Evolutionary conservation across 1,140 invertebrate genomes (phyloP), one percentile per base, ranked within the genome.

Genomic region (Physella acuta): DNA sequence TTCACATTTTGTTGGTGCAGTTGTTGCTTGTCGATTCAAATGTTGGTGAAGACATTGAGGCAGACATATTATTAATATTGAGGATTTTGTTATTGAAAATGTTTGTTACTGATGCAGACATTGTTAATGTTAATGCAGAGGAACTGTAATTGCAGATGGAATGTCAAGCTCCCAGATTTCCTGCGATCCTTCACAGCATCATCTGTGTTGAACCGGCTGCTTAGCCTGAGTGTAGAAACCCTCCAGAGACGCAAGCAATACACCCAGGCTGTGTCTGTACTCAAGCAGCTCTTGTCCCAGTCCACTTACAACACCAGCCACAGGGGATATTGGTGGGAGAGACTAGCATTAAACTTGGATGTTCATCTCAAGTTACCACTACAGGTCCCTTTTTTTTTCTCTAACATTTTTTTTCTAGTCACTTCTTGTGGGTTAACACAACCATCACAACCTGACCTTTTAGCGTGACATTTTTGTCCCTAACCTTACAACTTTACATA

Each of bases 311-410:
- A 83, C 53, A 68, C 71, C 30, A 78, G 86, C 53, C 85, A 86
- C 70, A 76, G 86, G 36, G 88, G 87, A 16, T 79, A 84, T 33
- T 89, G 87, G 87, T 88, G 82, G 76, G 87, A 88, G 70, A 75
- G 88, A 66, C 72, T 88, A 26, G 82, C 87, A 17, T 77, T 89
- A 0, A 88, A 88, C 71, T 78, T 86, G 20, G 85, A 88, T 52
- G 81, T 80, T 55, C 87, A 89, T 81, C 76, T 89, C 33, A 88
- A 88, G 76, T 75, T 81, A 61, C 82, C 79, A n/a, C 61, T 74
- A 55, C 63, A 86, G 78, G 82, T 84, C 67, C 56, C n/a, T 34
- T 37, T 34, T 37, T 24, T 0, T 52, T n/a, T 36, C 17, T 53
- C 17, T 16, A 34, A n/a, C n/a, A 17, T 52, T n/a, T 63, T 34